Base-by-base conservation (phyloP, 2,113 vertebrate genomes). In the Gobius niger region DNA sequence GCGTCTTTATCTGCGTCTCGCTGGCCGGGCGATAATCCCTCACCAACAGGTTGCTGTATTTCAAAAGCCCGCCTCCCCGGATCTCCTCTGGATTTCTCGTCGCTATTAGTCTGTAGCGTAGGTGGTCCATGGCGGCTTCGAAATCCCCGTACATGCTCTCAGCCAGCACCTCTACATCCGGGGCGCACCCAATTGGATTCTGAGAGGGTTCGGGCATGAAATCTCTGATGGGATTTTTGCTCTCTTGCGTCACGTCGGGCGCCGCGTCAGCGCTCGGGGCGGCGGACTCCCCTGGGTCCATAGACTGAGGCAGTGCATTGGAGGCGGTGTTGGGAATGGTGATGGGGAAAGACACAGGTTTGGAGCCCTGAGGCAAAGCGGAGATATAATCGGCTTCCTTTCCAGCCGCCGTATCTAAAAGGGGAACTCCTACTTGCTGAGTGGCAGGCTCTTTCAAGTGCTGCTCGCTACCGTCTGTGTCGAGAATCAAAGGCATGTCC, bases 81-180 rank as follows among this genome's bases (percentile, higher is more conserved):
- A 99, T 99, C 77, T 99, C 96, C 84, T 98, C 97, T 0, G 97
- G 97, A 75, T 97, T 98, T 65, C 93, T 93, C 0, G 97, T 98
- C 59, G 94, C 94, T 19, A 99, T 99, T 64, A 98, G 91, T 47
- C 94, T 94, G 82, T 94, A 92, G 7, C 91, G 94, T 44, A 98
- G 86, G 89, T 98, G 97, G 76, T 93, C 93, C 95, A 99, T 96
- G 18, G 97, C 95, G 66, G 95, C 92, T 11, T 91, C 90, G 76
- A 99, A 98, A 82, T 99, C 92, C 49, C 97, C 96, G 0, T 97
- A 99, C 96, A 98, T 96, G 80, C 96, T 98, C 89, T 99, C 97
- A 0, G 95, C 97, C 49, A 96, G 82, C 64, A 99, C 93, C 2
- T 92, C 81, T 1, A 94, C 88, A 6, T 71, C 78, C 15, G 90